phyloP scores from a whole-genome alignment of 1,140 invertebrate species.

The Pararge aegeria region DNA sequence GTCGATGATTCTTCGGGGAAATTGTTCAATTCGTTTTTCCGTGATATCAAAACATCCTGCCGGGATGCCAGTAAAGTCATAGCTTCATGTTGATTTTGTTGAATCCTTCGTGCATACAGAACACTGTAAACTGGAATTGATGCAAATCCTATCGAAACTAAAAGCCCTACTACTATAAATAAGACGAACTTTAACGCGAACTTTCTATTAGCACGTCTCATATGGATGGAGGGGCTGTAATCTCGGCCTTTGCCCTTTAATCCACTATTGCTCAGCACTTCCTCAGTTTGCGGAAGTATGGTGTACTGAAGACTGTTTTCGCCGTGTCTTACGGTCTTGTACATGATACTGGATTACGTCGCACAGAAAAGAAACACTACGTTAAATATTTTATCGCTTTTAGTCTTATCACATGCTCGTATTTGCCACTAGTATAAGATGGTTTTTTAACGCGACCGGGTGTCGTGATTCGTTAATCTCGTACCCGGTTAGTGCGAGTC shows the following conservation, averaged over 20 bases:
- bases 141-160: constrained; percentile 56
- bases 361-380: constrained; percentile 59
- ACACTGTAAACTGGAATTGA: constrained; percentile 62
- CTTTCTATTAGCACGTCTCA: constrained; percentile 54
- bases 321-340: constrained; percentile 87
- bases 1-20: constrained; percentile 44
- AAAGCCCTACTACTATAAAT: constrained; percentile 55
- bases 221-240: constrained; percentile 73
- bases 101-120: constrained; percentile 48
- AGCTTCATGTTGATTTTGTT: constrained; percentile 50
- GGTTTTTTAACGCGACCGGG: constrained; percentile 29
- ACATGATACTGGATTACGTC: constrained; percentile 79
- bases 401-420: constrained; percentile 60
- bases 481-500: constrained; percentile 48
- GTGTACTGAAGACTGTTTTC: constrained; percentile 87
- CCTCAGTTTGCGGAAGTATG: constrained; percentile 86
- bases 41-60: constrained; percentile 56
- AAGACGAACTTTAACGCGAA: constrained; percentile 66
- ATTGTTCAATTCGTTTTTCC: constrained; percentile 67
- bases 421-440: constrained; percentile 36
- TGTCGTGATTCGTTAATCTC: constrained; percentile 47
- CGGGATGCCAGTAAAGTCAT: constrained; percentile 50
- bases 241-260: constrained; percentile 78
- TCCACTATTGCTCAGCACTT: constrained; percentile 82
- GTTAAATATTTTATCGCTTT: constrained; percentile 33